Evolutionary conservation across 2,888 invertebrate species (phyloP).

Genomic region (Holacanthella duospinosa): DNA sequence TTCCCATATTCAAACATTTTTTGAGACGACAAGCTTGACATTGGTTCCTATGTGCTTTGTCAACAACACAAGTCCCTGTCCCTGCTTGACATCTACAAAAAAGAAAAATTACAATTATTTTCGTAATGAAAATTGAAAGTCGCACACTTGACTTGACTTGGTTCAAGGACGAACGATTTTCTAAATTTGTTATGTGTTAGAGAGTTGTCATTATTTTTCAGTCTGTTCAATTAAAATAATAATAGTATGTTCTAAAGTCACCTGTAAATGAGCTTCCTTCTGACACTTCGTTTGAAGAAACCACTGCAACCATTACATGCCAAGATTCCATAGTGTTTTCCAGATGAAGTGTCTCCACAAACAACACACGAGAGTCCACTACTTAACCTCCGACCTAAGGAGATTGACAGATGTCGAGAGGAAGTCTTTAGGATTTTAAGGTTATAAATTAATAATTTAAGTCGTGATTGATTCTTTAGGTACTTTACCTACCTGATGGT

Average conservation of each 20-base stretch:
- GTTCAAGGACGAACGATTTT: background rate
- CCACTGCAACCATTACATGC: slow-evolving; percentile 99
- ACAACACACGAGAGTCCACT: slow-evolving; percentile 86
- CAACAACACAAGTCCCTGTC: slow-evolving; percentile 91
- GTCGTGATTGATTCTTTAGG: background rate
- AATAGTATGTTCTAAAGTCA: too few species aligned
- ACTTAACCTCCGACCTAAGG: slow-evolving; percentile 40
- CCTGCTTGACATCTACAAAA: slow-evolving; percentile 89
- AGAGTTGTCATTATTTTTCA: too few species aligned
- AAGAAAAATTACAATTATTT: slow-evolving; percentile 9
- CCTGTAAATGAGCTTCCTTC: slow-evolving; percentile 95
- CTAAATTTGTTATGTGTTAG: background rate
- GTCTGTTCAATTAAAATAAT: too few species aligned
- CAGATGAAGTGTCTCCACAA: slow-evolving; percentile 92
- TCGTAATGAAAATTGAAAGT: background rate
- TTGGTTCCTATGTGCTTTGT: slow-evolving; percentile 97
- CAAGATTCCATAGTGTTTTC: slow-evolving; percentile 94
- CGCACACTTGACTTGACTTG: background rate
- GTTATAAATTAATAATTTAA: background rate
- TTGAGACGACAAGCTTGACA: slow-evolving; percentile 97
- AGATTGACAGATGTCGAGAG: too few species aligned
- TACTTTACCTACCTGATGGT: slow-evolving; percentile 25
- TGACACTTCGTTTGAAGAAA: slow-evolving; percentile 93
- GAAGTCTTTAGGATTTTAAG: background rate
- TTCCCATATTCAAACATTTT: slow-evolving; percentile 96